phyloP scores from a whole-genome alignment of 1,140 invertebrate species.

The Drosophila willistoni region DNA sequence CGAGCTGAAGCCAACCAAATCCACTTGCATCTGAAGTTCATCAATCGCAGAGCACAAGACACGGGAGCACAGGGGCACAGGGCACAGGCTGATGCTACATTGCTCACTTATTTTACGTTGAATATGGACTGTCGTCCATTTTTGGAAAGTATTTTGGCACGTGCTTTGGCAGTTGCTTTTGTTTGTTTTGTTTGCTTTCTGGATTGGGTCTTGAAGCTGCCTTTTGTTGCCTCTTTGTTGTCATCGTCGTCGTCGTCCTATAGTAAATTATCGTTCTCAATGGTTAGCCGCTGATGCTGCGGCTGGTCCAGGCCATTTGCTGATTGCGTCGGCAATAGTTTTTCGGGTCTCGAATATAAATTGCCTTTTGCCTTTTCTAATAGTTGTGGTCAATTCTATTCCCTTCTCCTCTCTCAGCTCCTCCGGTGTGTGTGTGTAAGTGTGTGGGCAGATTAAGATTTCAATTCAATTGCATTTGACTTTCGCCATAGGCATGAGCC shows the following conservation, averaged over 20 bases:
- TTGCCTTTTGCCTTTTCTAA: constrained; percentile 30
- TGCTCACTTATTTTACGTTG: constrained; percentile 6
- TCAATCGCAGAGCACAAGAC: not conserved
- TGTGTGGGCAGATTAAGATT: constrained; percentile 17
- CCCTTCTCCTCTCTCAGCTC: not conserved
- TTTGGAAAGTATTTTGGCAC: constrained; percentile 2
- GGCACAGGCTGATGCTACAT: not conserved
- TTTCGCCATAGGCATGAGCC: not conserved
- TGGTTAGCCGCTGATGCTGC: constrained; percentile 30
- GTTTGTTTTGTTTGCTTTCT: constrained; percentile 6
- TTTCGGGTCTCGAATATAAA: constrained; percentile 43
- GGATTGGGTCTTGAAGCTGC: not conserved
- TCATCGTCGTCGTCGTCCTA: not conserved
- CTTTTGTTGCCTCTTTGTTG: constrained; percentile 7
- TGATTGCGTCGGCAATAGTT: constrained; percentile 51
- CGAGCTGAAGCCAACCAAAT: not conserved
- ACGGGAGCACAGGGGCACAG: not conserved
- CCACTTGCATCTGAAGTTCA: not conserved
- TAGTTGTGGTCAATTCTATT: constrained; percentile 30
- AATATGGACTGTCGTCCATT: constrained; percentile 6
- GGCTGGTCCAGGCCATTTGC: constrained; percentile 37
- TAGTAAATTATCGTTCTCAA: constrained; percentile 12
- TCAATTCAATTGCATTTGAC: constrained; percentile 9
- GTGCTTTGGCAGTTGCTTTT: constrained; percentile 3
- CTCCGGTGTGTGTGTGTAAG: not conserved